Evolutionary conservation across 30 jellyfish, hydroid and myxozoan species (phyloP), one percentile per base, ranked within the genome.

Genomic region (Aurelia sp.): DNA sequence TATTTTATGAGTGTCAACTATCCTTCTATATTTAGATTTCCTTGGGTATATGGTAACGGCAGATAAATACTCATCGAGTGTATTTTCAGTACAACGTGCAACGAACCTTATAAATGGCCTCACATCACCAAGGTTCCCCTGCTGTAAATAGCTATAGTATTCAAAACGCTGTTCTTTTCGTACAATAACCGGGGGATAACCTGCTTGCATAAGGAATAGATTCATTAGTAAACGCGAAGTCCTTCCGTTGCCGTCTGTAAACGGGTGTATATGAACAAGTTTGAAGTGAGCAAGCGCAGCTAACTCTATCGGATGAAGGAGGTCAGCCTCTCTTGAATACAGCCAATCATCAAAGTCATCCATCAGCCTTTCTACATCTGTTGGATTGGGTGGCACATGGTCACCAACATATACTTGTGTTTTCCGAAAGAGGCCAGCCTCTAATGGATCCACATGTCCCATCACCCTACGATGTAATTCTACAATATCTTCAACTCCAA

Each of bases 361-460:
- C 96, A 92, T 85, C 44, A 85, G 82, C 61, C 90, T 74, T 13
- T 92, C 96, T 31, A 92, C 86, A 64, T 92, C 98, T 4, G 94
- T 55, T 13, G 98, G 98, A 62, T 68, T 77, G 0, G 98, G 98
- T 8, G 98, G 98, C 23, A 92, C 89, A 58, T 84, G 96, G 58
- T 92, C 98, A 23, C 99, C 99, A 13, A 94, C 99, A 48, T 82
- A 94, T 5, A 94, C 99, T 65, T 94, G 99, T 23, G 97, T 83
- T 41, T 88, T 82, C 47, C 99, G 89, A 71, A 85, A 94, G 20
- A 69, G 68, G 44, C 99, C 99, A 52, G 99, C 99, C 76, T 94
- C 99, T 41, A 94, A 69, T 11, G 99, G 99, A 71, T 87, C 81
- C 22, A 96, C 92, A 48, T 88, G 88, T 37, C 99, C 99, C 19